Base-by-base conservation (phyloP, 2,113 vertebrate species). In the Oreotrochilus melanogaster region DNA sequence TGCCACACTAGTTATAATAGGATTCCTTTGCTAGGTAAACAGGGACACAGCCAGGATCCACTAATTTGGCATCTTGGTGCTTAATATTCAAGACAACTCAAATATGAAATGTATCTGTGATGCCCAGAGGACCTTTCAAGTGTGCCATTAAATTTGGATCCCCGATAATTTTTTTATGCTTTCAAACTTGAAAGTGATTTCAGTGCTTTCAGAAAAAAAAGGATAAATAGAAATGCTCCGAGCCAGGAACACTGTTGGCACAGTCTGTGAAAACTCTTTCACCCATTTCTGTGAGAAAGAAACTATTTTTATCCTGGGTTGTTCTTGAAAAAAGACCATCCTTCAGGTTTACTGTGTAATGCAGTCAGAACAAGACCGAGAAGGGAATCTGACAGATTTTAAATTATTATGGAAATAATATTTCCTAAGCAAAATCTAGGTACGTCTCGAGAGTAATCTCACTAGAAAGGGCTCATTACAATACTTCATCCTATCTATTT, bases 241-340 rank as follows among this genome's bases (percentile, higher is more conserved):
- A 94, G 95, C 92, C 88, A 93, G 86, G 70, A 89, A 89, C 79
- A 11, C 72, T 85, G 71, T 78, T 95, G 93, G 93, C 91, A 93
- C 57, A 71, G 93, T 7, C 74, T 95, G 74, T 91, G 84, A 95
- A 96, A 95, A 95, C 62, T 95, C 95, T 94, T 95, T 96, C 89
- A 95, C 89, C 87, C 78, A 17, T 67, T 88, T 89, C 80, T 96
- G 66, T 54, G 85, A 96, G 87, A 79, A 93, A 79, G 70, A 89
- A 79, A 11, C 84, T 95, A 93, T 96, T 95, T 95, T 95, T 95
- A 92, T 87, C 87, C 37, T 75, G 43, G 50, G 12, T 48, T 1
- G 1, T 24, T 73, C 62, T 54, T 64, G 25, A 48, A 48, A 87
- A 78, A 81, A 85, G 78, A 73, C 14, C 70, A 78, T 89, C 87